Evolutionary conservation across 2,888 invertebrate genomes (phyloP), one percentile per base, ranked within the genome.

Genomic region (Mylabris sibirica): DNA sequence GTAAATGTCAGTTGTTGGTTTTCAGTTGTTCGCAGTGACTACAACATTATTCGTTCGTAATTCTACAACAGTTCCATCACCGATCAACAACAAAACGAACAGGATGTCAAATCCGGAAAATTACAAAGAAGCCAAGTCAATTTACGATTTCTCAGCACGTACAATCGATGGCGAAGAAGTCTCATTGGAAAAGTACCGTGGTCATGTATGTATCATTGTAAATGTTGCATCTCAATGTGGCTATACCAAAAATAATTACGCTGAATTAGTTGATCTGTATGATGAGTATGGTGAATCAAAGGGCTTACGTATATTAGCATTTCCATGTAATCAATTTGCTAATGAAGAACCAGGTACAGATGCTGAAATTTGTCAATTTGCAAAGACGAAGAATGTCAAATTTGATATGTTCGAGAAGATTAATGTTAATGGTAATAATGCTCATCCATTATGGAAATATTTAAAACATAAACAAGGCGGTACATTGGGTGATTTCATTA

Each of bases 151-250:
- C 80, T 89, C 88, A 26, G 95, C 89, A 2, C 91, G 90, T 73
- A 91, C 93, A 77, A 93, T 96, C 74, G 93, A 94, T 83, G 96
- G 94, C 8, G 90, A 95, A 80, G 90, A 90, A 59, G 91, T 95
- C 0, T 90, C 92, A 59, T 83, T 96, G 74, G 92, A 93, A 69
- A 92, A 90, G 38, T 95, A 95, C 85, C 87, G 91, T 81, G 95
- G 92, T 65, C 91, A 95, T 84, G 94, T 95, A 60, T 90, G 92
- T 74, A 86, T 97, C 63, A 91, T 96, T 74, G 94, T 96, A 22
- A 96, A 96, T 83, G 96, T 96, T 17, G 96, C 96, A 9, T 93
- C 93, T 2, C 90, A 95, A 82, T 96, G 96, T 85, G 95, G 95
- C 34, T 88, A 93, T 65, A 95, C 96, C 0, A 89, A 91, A 67